These are phyloP conservation scores for Anser cygnoides DNA, from an alignment of 2,113 vertebrate genomes.

Conservation along the genomic window DNA sequence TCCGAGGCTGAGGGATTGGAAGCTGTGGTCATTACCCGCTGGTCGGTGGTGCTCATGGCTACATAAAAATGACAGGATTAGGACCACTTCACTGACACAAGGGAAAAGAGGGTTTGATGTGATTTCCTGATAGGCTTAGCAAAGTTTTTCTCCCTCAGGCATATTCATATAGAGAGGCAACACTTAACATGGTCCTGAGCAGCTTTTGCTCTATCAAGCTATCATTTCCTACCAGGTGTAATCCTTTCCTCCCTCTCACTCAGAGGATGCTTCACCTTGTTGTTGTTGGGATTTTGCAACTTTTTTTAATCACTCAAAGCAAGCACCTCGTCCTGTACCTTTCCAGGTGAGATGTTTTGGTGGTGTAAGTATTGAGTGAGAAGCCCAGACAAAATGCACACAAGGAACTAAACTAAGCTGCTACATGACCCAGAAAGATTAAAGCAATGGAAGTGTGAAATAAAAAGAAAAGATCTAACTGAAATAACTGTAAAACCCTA, in stretches of 20 bases:
- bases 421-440: conserved; percentile 34
- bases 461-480: conserved; percentile 45
- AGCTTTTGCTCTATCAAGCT: background rate
- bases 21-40: rapidly evolving
- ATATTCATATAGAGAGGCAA: background rate
- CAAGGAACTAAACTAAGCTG: conserved; percentile 28
- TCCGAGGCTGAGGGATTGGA: background rate
- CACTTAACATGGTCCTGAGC: background rate
- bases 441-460: conserved; percentile 56
- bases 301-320: conserved; percentile 6
- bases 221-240: background rate
- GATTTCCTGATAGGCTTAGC: background rate
- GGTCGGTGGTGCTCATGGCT: background rate
- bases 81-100: background rate
- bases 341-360: conserved; percentile 40
- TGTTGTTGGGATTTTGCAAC: background rate
- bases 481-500: conserved; percentile 49
- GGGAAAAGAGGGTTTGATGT: background rate
- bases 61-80: background rate
- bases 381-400: background rate
- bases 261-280: background rate
- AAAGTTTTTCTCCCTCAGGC: background rate
- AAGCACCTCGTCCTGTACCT: background rate
- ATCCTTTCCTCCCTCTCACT: background rate
- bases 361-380: conserved; percentile 16